These are phyloP conservation scores for Pseudochirops corinnae DNA, from an alignment of 2,797 vertebrate genomes.

Conservation along the genomic window DNA sequence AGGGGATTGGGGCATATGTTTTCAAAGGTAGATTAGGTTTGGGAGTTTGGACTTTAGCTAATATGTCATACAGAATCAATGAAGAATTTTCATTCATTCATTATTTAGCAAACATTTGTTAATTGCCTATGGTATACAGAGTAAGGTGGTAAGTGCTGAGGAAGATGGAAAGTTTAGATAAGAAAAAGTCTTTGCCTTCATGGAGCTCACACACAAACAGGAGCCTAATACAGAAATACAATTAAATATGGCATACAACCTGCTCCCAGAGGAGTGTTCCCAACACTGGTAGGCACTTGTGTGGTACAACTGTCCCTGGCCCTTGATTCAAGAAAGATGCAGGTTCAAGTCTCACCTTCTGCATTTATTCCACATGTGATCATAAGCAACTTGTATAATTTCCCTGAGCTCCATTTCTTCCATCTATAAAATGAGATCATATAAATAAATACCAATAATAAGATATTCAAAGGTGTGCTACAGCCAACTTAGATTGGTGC, in stretches of 20 bases:
- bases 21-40: neutral
- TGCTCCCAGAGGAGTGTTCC: neutral
- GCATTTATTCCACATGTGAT: neutral
- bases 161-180: neutral
- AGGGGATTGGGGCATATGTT: neutral
- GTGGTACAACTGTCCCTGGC: neutral
- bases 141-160: neutral
- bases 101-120: neutral
- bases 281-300: neutral
- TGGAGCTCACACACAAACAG: neutral
- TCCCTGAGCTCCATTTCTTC: neutral
- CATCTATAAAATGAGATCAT: neutral
- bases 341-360: neutral
- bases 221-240: neutral
- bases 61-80: neutral
- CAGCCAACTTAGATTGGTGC: neutral
- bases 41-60: neutral
- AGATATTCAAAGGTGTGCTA: neutral
- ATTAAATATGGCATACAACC: neutral
- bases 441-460: neutral
- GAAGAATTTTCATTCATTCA: neutral
- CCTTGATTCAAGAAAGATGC: neutral
- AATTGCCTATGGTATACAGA: neutral
- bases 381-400: neutral
- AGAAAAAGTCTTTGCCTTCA: neutral